A percentile compares a stretch with the other conserved stretches of the same genome.
Evolutionary conservation across 2,113 vertebrate species (phyloP).

Genomic region (Puffinus mauretanicus): DNA sequence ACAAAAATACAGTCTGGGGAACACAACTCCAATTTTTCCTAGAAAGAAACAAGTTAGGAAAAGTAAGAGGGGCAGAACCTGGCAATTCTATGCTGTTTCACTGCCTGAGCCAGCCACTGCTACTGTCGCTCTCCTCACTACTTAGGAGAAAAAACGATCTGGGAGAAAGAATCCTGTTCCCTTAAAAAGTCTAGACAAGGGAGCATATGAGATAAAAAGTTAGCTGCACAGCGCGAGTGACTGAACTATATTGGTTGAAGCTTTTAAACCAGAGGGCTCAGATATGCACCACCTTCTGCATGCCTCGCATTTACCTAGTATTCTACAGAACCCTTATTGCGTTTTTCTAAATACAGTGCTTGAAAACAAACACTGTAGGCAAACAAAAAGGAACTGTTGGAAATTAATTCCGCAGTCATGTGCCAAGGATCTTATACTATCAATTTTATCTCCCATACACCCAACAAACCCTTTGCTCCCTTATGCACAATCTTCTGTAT

Average conservation of each 20-base stretch:
- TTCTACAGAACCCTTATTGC: too few species aligned
- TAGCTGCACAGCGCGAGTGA: rapidly evolving
- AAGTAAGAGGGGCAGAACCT: neutral
- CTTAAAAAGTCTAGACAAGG: neutral
- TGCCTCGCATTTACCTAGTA: rapidly evolving
- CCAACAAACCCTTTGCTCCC: neutral
- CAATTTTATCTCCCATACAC: neutral
- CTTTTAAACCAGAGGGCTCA: neutral
- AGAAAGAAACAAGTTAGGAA: neutral
- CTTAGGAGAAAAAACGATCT: neutral
- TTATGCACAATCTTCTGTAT: neutral
- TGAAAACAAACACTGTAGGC: neutral
- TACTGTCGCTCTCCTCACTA: neutral
- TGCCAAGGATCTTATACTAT: neutral
- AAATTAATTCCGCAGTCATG: neutral
- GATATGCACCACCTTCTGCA: neutral
- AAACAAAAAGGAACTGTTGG: neutral
- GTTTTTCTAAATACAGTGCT: neutral
- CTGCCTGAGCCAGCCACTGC: neutral
- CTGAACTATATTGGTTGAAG: neutral
- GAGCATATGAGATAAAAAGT: neutral
- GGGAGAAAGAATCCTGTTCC: neutral
- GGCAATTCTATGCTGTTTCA: too few species aligned
- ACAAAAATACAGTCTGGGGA: too few species aligned
- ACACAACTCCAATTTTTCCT: rapidly evolving